phyloP scores from a whole-genome alignment of 1,140 invertebrate genomes.

The Lithobius niger region DNA sequence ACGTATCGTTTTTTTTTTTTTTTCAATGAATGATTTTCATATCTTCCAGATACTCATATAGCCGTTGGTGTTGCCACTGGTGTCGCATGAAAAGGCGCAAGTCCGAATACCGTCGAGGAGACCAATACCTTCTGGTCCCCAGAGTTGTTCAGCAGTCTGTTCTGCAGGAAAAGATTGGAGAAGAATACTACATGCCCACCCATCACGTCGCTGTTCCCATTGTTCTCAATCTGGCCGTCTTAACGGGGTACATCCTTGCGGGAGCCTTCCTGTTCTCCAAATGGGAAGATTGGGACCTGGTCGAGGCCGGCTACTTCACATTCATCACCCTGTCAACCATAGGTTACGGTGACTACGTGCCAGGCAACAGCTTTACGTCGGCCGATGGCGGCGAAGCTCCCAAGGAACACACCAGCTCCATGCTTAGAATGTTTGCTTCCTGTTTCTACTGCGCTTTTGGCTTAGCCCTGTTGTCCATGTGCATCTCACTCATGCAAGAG shows the following conservation, averaged over 20 bases:
- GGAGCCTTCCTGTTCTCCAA: constrained; percentile 23
- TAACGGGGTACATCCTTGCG: constrained; percentile 32
- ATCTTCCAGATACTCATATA: constrained; percentile 8
- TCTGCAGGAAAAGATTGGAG: constrained; percentile 21
- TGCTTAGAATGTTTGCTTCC: constrained; percentile 32
- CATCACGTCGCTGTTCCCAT: constrained; percentile 21
- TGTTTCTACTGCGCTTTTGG: constrained; percentile 42
- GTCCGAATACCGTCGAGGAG: constrained; percentile 12
- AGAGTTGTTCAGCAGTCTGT: constrained; percentile 10
- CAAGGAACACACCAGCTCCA: not conserved
- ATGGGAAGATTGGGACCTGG: constrained; percentile 29
- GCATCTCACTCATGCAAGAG: constrained; percentile 41
- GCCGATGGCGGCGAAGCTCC: constrained; percentile 5
- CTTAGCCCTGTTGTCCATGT: constrained; percentile 46
- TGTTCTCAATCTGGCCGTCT: constrained; percentile 32
- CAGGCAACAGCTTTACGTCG: constrained; percentile 23
- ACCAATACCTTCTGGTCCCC: constrained; percentile 11
- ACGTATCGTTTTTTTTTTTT: not conserved
- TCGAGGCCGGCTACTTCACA: constrained; percentile 35
- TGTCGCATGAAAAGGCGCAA: constrained; percentile 19
- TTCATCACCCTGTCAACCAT: constrained; percentile 38
- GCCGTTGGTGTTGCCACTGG: constrained; percentile 23
- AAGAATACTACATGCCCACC: constrained; percentile 27
- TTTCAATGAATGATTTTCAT: not conserved
- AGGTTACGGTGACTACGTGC: constrained; percentile 38